Evolutionary conservation across 1,140 invertebrate species (phyloP).

Genomic region (Bathynomus jamesi): DNA sequence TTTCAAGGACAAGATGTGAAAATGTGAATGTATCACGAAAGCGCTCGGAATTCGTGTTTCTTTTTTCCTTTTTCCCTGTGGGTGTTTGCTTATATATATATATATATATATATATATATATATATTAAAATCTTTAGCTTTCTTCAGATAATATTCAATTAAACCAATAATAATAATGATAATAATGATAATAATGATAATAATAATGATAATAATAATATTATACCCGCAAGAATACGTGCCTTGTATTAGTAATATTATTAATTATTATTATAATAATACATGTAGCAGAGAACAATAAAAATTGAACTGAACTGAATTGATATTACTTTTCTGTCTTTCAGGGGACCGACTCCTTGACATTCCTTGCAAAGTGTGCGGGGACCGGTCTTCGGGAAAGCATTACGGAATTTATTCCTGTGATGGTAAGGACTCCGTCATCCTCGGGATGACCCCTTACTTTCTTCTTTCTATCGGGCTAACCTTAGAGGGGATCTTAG

Average conservation of each 20-base stretch:
- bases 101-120: conserved; percentile 22
- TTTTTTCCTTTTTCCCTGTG: no score
- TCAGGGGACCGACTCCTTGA: conserved; percentile 84
- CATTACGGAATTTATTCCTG: conserved; percentile 97
- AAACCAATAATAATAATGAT: conserved; percentile 7
- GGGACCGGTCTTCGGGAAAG: conserved; percentile 91
- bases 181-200: neutral
- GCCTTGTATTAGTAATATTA: neutral
- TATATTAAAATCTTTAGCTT: conserved; percentile 12
- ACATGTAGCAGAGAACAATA: neutral
- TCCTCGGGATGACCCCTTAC: no score
- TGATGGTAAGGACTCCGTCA: conserved; percentile 76
- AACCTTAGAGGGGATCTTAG: no score
- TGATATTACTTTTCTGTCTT: neutral
- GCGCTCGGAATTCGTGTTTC: no score
- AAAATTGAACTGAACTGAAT: neutral
- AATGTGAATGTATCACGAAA: no score
- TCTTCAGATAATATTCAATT: conserved; percentile 6
- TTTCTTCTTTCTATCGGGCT: no score
- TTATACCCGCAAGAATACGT: no score
- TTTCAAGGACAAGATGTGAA: no score
- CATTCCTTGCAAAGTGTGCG: conserved; percentile 93
- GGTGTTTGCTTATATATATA: no score
- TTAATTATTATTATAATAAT: conserved; percentile 6
- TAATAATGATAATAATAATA: neutral